Base-by-base conservation (phyloP, 2,888 invertebrate genomes). In the Leucophora obtusa region DNA sequence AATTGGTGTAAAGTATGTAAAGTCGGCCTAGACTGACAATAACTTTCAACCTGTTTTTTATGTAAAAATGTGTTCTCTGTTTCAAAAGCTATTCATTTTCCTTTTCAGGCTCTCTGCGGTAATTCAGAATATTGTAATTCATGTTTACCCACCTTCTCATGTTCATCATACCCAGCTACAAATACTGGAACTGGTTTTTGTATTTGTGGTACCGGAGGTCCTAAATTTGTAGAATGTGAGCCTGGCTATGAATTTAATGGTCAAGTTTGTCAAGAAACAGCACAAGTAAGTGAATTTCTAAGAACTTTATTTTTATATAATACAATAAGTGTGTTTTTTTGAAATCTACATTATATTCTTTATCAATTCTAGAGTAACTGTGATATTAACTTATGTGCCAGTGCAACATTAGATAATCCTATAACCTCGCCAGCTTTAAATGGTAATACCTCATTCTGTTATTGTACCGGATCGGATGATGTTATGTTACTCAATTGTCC, bases 391-490 rank as follows among this genome's bases (percentile, higher is more conserved):
- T 54, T 72, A n/a, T 86, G 86, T 38, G 33, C 62, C 6, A 47
- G 47, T 18, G 72, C 77, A 1, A 74, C 78, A 14, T 47, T 79
- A 0, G 69, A 53, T 9, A 69, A 71, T 2, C 70, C 84, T 6
- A 84, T 83, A 54, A 73, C 85, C 6, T 65, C 73, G 50, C 77
- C 77, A 3, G 69, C 78, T 2, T 76, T 43, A 4, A 80, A 83
- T 72, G 85, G 85, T 17, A 69, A 81, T 6, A 53, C 54, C 0
- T 10, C 33, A 17, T 89, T 86, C 71, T 89, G 89, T 59, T 85
- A 84, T 59, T 88, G 88, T 10, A 76, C 83, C 7, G 69, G 63
- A 69, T 83, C 58, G 5, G 53, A 18, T 71, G 83, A 33, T 53
- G 76, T 15, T 24, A 71, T 76, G 58, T 28, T 81, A 38, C 24